Percentiles rank a stretch among this genome's conserved stretches.
Conservation (phyloP, 2,888 invertebrate species). For the Drosophila greeni region DNA sequence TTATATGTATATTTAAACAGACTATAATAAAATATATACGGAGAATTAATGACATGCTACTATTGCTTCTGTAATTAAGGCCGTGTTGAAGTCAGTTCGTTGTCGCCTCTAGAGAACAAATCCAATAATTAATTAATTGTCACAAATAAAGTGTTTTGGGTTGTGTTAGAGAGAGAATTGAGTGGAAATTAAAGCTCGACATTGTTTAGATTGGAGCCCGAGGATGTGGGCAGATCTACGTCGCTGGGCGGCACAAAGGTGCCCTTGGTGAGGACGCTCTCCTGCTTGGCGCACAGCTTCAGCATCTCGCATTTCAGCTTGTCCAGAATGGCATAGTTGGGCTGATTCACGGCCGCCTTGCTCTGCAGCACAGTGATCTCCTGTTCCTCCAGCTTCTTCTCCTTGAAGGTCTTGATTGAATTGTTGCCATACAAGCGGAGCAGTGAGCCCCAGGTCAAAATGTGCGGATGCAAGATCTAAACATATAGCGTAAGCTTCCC, state of each 20-base stretch:
- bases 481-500: slow-evolving; percentile 7
- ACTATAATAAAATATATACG: neutral
- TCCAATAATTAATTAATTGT: slow-evolving; percentile 3
- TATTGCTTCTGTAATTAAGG: slow-evolving; percentile 16
- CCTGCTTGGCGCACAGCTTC: slow-evolving; percentile 84
- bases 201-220: slow-evolving; percentile 88
- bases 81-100: slow-evolving; percentile 19
- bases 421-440: slow-evolving; percentile 94
- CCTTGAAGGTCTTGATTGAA: slow-evolving; percentile 93
- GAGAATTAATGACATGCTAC: slow-evolving; percentile 5
- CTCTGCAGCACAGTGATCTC: slow-evolving; percentile 94
- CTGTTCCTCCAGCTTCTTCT: slow-evolving; percentile 94
- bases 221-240: slow-evolving; percentile 84
- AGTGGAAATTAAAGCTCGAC: slow-evolving; percentile 81
- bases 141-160: neutral
- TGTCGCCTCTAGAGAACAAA: slow-evolving; percentile 21
- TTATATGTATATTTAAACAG: neutral
- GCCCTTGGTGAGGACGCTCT: slow-evolving; percentile 82
- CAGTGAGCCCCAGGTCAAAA: slow-evolving; percentile 95
- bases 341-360: slow-evolving; percentile 92
- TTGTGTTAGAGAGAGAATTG: slow-evolving; percentile 4
- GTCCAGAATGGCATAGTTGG: slow-evolving; percentile 92
- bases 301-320: slow-evolving; percentile 91
- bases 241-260: slow-evolving; percentile 83
- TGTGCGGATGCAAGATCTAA: slow-evolving; percentile 94